These are phyloP conservation scores for Trachurus trachurus DNA, from an alignment of 2,797 vertebrate species.

Conservation along the genomic window DNA sequence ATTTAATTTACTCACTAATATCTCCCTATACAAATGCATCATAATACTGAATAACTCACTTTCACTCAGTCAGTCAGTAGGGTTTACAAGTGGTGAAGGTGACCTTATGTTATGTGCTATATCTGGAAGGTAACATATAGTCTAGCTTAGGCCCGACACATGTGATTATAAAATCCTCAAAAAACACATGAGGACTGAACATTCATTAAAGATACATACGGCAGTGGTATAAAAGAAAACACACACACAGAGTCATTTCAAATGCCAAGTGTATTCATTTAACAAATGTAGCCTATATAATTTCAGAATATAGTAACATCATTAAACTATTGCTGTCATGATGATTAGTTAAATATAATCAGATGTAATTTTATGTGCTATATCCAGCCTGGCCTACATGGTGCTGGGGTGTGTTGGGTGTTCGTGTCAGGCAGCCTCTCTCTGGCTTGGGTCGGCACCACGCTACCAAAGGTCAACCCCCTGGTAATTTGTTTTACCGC, in stretches of 20 bases:
- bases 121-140: background rate
- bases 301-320: background rate
- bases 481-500: slow-evolving; percentile 81
- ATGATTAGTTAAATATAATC: too few species aligned
- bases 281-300: slow-evolving; percentile 4
- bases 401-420: slow-evolving; percentile 42
- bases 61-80: slow-evolving; percentile 1
- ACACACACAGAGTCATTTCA: background rate
- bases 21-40: background rate
- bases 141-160: background rate
- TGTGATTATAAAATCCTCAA: background rate
- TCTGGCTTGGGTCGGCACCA: slow-evolving; percentile 51
- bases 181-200: background rate
- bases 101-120: background rate
- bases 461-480: slow-evolving; percentile 67
- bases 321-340: background rate
- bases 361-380: background rate
- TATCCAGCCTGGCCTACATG: slow-evolving; percentile 16
- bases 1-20: slow-evolving; percentile 28
- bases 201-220: too few species aligned
- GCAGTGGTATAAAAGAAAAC: background rate
- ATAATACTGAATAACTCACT: slow-evolving; percentile 23
- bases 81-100: slow-evolving; percentile 8
- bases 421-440: slow-evolving; percentile 56
- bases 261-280: background rate